These are phyloP conservation scores for Cairina moschata DNA, from an alignment of 2,113 vertebrate genomes.

Conservation along the genomic window DNA sequence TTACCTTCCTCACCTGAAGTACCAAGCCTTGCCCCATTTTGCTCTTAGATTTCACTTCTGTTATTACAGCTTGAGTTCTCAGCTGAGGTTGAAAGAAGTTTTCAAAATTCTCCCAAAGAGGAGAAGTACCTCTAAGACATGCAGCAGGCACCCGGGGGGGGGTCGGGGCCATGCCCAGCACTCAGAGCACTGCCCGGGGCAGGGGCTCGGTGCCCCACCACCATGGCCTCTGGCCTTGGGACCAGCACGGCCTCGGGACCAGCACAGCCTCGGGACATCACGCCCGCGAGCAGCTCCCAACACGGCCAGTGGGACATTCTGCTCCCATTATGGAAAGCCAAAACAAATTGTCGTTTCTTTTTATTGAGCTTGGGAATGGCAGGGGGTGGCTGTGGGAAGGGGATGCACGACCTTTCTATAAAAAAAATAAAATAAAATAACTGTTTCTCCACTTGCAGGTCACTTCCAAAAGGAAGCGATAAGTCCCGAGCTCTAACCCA, in stretches of 20 bases:
- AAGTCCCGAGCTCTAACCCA: neutral
- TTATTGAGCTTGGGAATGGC: neutral
- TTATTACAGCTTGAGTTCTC: neutral
- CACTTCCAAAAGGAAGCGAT: neutral
- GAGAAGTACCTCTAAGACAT: neutral
- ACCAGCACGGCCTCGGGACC: accelerated
- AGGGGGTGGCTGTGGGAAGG: neutral
- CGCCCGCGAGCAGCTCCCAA: neutral
- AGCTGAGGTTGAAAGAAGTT: neutral
- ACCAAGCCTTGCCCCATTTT: neutral
- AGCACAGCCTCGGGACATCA: accelerated
- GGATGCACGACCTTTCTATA: neutral
- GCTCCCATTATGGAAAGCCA: neutral
- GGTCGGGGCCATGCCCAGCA: neutral
- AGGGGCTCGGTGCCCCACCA: accelerated
- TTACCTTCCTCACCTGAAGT: neutral
- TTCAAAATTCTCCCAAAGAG: neutral
- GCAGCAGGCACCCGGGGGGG: neutral
- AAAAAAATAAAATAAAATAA: neutral
- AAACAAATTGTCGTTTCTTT: neutral
- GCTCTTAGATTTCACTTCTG: neutral
- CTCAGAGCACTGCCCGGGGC: accelerated
- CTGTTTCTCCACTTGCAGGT: neutral
- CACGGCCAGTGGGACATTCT: neutral
- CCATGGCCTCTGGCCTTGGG: accelerated